phyloP scores from a whole-genome alignment of 2,797 vertebrate genomes.

The Remorina albescens region DNA sequence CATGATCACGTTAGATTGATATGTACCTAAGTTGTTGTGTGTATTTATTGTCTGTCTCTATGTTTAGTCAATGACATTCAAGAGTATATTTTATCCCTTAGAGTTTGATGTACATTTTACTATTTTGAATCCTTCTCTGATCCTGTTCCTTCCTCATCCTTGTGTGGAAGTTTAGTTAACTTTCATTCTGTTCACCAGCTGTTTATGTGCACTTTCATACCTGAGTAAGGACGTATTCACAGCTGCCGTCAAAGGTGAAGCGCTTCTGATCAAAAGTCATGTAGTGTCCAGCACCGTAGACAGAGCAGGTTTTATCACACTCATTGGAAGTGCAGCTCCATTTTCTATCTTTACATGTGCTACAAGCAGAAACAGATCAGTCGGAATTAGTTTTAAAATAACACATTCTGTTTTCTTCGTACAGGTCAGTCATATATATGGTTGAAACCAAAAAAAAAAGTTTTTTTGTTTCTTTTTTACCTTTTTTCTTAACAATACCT shows the following conservation, averaged over 20 bases:
- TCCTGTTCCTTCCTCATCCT: not conserved
- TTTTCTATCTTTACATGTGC: slow-evolving; percentile 84
- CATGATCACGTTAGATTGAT: not conserved
- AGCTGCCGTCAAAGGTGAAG: slow-evolving; percentile 87
- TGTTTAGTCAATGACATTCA: not conserved
- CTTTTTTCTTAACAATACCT: not conserved
- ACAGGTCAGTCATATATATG: slow-evolving; percentile 1
- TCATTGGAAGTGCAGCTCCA: slow-evolving; percentile 85
- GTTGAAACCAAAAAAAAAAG: not conserved
- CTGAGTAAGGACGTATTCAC: slow-evolving; percentile 88
- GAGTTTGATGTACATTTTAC: not conserved
- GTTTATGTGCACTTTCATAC: slow-evolving; percentile 64
- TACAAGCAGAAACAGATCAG: slow-evolving; percentile 51
- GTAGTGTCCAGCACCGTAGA: slow-evolving; percentile 89
- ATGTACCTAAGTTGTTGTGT: not conserved
- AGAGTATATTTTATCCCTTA: not conserved
- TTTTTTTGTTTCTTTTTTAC: too few relatives aligned
- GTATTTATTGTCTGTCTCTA: not conserved
- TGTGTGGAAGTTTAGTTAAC: not conserved
- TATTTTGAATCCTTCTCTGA: not conserved
- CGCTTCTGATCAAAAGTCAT: slow-evolving; percentile 87
- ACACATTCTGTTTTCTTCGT: not conserved
- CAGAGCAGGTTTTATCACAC: slow-evolving; percentile 85
- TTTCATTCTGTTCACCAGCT: too few relatives aligned
- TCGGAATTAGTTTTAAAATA: not conserved